Conservation (phyloP, 2,797 vertebrate genomes). For the Carcharodon carcharias region DNA sequence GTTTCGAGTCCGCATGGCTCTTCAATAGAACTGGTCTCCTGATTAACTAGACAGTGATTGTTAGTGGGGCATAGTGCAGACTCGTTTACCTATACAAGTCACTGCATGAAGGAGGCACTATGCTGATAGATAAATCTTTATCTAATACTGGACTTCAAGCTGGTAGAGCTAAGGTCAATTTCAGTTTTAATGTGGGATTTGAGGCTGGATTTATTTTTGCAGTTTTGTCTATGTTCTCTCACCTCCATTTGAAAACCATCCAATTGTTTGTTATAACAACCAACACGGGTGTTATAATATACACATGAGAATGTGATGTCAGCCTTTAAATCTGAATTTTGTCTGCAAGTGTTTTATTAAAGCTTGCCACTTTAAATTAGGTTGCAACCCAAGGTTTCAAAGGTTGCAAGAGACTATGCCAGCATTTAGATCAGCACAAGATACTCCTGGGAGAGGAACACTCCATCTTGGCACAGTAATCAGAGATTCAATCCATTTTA, state of each 20-base stretch:
- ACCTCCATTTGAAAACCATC: neutral
- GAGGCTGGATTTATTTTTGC: neutral
- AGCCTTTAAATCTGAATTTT: too few relatives aligned
- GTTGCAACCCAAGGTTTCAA: neutral
- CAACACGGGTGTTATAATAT: neutral
- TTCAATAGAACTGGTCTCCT: too few relatives aligned
- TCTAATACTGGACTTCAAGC: too few relatives aligned
- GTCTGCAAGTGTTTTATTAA: too few relatives aligned
- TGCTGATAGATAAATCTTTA: too few relatives aligned
- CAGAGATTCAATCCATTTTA: neutral
- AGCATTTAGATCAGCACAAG: neutral
- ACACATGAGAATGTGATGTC: too few relatives aligned
- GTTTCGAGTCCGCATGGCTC: too few relatives aligned
- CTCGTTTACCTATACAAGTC: neutral
- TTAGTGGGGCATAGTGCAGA: neutral
- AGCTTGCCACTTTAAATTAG: neutral
- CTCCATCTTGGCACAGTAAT: neutral
- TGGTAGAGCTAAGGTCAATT: neutral
- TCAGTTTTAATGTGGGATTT: neutral
- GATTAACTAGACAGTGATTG: neutral
- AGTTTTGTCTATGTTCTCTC: neutral
- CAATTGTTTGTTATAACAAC: neutral
- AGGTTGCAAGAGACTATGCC: neutral
- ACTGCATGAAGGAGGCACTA: neutral
- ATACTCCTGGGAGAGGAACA: neutral